A percentile compares a stretch with the other conserved stretches of the same genome.
Conservation (phyloP, 2,888 invertebrate species). For the Cetonia aurata region DNA sequence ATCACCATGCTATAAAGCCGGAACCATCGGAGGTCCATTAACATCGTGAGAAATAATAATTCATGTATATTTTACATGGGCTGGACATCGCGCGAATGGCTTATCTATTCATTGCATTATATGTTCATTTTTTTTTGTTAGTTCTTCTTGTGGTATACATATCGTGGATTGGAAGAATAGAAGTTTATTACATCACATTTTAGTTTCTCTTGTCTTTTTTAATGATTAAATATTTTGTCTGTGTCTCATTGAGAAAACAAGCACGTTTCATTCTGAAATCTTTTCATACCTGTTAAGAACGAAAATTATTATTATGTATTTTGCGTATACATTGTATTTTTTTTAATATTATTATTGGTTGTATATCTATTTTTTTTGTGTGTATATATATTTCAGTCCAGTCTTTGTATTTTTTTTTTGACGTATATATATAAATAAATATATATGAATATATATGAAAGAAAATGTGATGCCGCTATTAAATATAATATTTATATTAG, state of each 20-base stretch:
- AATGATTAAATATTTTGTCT: constrained; percentile 14
- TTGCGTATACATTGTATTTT: constrained; percentile 44
- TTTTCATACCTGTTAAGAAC: constrained; percentile 40
- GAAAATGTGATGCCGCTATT: constrained; percentile 46
- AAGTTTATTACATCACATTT: constrained; percentile 55
- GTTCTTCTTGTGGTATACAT: constrained; percentile 59
- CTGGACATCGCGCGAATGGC: constrained; percentile 55
- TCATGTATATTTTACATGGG: constrained; percentile 46
- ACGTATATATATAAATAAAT: constrained; percentile 40
- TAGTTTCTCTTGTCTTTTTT: constrained; percentile 44
- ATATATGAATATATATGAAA: constrained; percentile 36
- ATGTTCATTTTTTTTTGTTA: constrained; percentile 54
- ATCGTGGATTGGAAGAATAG: constrained; percentile 55
- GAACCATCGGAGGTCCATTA: constrained; percentile 89
- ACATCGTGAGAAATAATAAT: constrained; percentile 56
- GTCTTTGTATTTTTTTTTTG: constrained; percentile 45
- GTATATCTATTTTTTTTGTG: constrained; percentile 45
- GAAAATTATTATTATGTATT: constrained; percentile 40
- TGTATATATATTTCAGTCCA: constrained; percentile 46
- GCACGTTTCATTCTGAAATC: constrained; percentile 53
- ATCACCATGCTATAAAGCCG: constrained; percentile 83
- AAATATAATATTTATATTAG: constrained; percentile 46
- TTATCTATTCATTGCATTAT: constrained; percentile 55
- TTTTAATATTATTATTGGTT: constrained; percentile 43
- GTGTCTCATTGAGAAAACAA: constrained; percentile 9